These are phyloP conservation scores for Drosophila virilis DNA, from an alignment of 1,140 invertebrate genomes.

Conservation along the genomic window DNA sequence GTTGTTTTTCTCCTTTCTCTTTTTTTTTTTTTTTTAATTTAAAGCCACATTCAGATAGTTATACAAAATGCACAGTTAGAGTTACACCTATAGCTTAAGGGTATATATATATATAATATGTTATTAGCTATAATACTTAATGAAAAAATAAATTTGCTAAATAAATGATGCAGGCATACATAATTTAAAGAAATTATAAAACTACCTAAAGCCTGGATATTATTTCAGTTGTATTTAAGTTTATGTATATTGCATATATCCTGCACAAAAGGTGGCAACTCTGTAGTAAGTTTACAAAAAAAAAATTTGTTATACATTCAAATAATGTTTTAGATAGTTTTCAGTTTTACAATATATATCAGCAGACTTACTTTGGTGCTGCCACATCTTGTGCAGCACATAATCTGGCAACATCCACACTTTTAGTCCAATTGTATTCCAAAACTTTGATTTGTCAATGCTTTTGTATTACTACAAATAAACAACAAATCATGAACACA, in stretches of 20 bases:
- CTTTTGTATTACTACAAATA: slow-evolving; percentile 38
- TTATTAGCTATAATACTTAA: slow-evolving; percentile 31
- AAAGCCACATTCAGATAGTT: slow-evolving; percentile 78
- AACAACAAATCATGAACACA: slow-evolving; percentile 28
- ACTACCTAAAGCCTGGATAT: slow-evolving; percentile 24
- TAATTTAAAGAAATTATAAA: slow-evolving; percentile 13
- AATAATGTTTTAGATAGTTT: no score
- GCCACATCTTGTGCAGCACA: not conserved
- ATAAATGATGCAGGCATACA: slow-evolving; percentile 25
- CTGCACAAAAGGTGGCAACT: not conserved
- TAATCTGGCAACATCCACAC: not conserved
- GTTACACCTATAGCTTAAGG: slow-evolving; percentile 18
- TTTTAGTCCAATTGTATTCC: slow-evolving; percentile 14
- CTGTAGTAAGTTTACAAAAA: not conserved
- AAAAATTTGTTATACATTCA: no score
- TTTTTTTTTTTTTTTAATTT: slow-evolving; percentile 45
- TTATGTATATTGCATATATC: no score
- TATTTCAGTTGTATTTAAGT: slow-evolving; percentile 1
- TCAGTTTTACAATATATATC: no score
- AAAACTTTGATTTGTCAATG: slow-evolving; percentile 74
- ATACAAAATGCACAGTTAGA: slow-evolving; percentile 64
- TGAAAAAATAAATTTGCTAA: slow-evolving; percentile 18
- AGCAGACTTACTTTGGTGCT: not conserved
- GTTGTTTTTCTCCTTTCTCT: slow-evolving; percentile 5
- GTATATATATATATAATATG: slow-evolving; percentile 8